phyloP scores from a whole-genome alignment of 37 sponge, comb jelly and placozoan genomes.

The Haliclona indistincta region DNA sequence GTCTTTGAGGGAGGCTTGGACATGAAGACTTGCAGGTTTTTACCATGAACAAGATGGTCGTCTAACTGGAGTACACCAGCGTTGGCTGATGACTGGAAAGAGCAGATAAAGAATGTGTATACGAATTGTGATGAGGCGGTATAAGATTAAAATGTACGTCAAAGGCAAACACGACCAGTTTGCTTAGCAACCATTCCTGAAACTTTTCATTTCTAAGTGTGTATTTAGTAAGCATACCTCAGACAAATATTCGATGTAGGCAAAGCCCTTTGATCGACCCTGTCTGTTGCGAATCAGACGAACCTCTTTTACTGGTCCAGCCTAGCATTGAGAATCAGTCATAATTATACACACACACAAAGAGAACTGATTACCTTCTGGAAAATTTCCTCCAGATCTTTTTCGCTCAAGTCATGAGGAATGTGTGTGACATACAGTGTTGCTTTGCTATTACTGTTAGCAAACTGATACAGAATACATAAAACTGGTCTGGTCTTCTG shows the following conservation, averaged over 20 bases:
- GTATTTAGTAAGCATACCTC: constrained; percentile 38
- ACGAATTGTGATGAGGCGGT: not conserved
- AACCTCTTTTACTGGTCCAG: constrained; percentile 63
- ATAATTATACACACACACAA: not conserved
- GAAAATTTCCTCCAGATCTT: constrained; percentile 39
- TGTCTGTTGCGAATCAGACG: constrained; percentile 34
- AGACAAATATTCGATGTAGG: constrained; percentile 61
- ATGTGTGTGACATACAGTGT: constrained; percentile 51
- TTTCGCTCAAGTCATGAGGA: constrained; percentile 8
- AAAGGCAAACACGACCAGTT: too few species aligned
- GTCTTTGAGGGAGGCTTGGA: constrained; percentile 64
- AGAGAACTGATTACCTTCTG: constrained; percentile 25
- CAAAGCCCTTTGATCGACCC: constrained; percentile 75
- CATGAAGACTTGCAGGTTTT: constrained; percentile 66
- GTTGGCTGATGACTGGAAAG: constrained; percentile 55
- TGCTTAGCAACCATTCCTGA: too few species aligned
- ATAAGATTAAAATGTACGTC: not conserved
- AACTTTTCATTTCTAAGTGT: too few species aligned
- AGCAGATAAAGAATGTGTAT: not conserved
- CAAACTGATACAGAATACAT: not conserved
- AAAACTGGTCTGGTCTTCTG: not conserved
- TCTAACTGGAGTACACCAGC: constrained; percentile 56
- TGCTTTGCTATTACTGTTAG: constrained; percentile 27
- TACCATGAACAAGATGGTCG: constrained; percentile 24
- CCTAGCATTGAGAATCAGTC: constrained; percentile 22